Base-by-base conservation (phyloP, 2,113 vertebrate species). In the Taxidea taxus region DNA sequence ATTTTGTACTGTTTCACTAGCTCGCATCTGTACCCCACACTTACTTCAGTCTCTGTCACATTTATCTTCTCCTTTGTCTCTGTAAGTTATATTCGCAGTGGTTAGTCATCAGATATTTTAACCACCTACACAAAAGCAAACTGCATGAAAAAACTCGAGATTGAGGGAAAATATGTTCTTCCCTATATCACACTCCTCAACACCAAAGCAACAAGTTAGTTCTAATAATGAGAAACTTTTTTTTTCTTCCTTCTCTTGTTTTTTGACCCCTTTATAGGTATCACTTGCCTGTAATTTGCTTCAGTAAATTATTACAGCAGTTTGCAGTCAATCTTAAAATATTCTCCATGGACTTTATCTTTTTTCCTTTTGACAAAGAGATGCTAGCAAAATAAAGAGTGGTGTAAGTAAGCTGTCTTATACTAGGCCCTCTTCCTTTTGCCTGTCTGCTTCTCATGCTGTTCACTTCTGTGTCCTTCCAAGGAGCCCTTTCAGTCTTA, bases 261-360 rank as follows among this genome's bases (percentile, higher is more conserved):
- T 54, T 51, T 21, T 12, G 94, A 97, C 95, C 95, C 21, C 77
- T 97, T 27, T 92, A 74, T 91, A 97, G 98, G 98, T 98, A 97
- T 93, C 98, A 98, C 91, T 98, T 98, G 95, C 98, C 98, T 98
- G 96, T 97, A 97, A 92, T 98, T 98, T 96, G 97, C 98, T 98
- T 98, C 98, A 98, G 94, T 98, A 98, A 99, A 97, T 98, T 98
- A 98, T 98, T 99, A 93, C 97, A 98, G 97, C 97, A 97, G 97
- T 98, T 98, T 98, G 98, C 98, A 98, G 95, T 98, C 98, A 97
- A 97, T 97, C 84, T 87, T 85, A 97, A 98, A 98, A 78, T 98
- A 94, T 98, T 98, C 98, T 98, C 97, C 83, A 88, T 95, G 93
- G 95, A 94, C 92, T 98, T 98, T 90, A 49, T 97, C 87, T 94